Evolutionary conservation across 2,113 vertebrate genomes (phyloP), one percentile per base, ranked within the genome.

Genomic region (Merops nubicus): DNA sequence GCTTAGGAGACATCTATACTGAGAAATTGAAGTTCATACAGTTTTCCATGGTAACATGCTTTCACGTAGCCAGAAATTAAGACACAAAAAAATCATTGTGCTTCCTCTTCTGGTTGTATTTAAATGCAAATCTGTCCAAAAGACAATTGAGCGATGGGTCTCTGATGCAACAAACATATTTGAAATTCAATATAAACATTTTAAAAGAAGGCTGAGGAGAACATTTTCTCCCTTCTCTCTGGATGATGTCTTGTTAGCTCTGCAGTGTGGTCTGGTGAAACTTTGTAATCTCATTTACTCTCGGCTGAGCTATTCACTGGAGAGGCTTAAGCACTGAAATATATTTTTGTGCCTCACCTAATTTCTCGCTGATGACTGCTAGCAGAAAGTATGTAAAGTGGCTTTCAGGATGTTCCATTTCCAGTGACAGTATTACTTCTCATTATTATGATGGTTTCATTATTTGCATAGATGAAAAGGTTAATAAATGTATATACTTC

Each of bases 401-500:
- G 80, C 92, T 89, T 79, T 89, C 48, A 88, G 91, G 29, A n/a
- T 82, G 26, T 79, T 73, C 57, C 60, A 26, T 76, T 87, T 63
- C 25, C 12, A 51, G 43, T 64, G 77, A 85, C 57, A 78, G 31
- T 72, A 25, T 67, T 77, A 64, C 17, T 42, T 80, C 60, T 89
- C 3, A 51, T 91, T 94, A 13, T 81, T 80, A n/a, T 18, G 51
- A 80, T 9, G 29, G 17, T 64, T 93, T 85, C 31, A 47, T 95
- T 77, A 75, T 87, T 78, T 42, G 86, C 5, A 2, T 29, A 93
- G 83, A 96, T 85, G 76, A 93, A 96, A 82, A 97, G 83, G 73
- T 97, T 96, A 96, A 93, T 94, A 87, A 84, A 91, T 81, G 22
- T 89, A 48, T 91, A 59, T 74, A 53, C 23, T 90, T 95, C 38